These are phyloP conservation scores for Isotomurus palustris DNA, from an alignment of 2,888 invertebrate genomes.

Conservation along the genomic window DNA sequence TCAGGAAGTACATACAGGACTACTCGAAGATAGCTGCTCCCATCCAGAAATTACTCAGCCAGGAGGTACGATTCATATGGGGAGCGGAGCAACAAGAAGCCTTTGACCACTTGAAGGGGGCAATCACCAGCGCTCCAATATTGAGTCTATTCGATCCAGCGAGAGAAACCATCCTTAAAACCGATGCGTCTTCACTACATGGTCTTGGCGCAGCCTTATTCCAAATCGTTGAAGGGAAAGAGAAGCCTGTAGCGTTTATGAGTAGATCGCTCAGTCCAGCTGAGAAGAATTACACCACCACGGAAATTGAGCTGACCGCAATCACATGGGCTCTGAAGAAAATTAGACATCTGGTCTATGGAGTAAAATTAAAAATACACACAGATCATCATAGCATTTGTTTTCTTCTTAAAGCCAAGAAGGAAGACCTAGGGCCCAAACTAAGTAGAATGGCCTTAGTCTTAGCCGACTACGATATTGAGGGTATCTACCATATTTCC, in stretches of 20 bases:
- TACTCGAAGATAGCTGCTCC: too few relatives aligned
- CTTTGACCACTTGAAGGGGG: too few relatives aligned
- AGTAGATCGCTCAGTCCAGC: background rate
- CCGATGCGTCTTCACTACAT: background rate
- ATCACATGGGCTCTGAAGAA: background rate
- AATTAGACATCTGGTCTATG: background rate
- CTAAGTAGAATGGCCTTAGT: background rate
- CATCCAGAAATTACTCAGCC: too few relatives aligned
- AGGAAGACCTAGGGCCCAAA: too few relatives aligned
- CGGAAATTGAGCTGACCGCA: background rate
- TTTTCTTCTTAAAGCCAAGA: background rate
- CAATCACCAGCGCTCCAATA: background rate
- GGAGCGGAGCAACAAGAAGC: too few relatives aligned
- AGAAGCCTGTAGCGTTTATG: background rate
- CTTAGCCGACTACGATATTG: background rate
- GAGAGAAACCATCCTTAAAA: background rate
- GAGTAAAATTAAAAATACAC: background rate
- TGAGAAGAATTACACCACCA: background rate
- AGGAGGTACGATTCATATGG: too few relatives aligned
- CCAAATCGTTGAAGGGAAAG: background rate
- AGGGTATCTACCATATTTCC: background rate
- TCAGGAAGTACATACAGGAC: too few relatives aligned
- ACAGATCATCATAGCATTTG: background rate
- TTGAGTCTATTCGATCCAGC: background rate
- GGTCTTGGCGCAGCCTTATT: background rate